Evolutionary conservation across 2,797 vertebrate species (phyloP).

Genomic region (Botia kubotai): DNA sequence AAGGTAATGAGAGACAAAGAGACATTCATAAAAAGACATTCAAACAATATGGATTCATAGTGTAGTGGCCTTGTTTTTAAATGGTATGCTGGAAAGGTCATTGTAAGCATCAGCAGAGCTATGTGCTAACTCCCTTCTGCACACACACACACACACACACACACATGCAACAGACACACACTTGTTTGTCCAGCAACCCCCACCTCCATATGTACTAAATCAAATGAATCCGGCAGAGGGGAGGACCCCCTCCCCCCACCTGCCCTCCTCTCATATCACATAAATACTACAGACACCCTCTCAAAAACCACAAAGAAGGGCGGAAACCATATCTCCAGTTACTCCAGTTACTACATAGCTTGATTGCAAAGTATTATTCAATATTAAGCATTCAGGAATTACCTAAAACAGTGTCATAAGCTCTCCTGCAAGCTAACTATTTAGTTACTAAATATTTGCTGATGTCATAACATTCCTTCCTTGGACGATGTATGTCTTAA

Average conservation of each 20-base stretch:
- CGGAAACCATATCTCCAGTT: neutral
- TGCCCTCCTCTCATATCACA: slow-evolving; percentile 34
- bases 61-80: slow-evolving; percentile 60
- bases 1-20: slow-evolving; percentile 17
- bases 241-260: slow-evolving; percentile 33
- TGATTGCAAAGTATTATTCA: neutral
- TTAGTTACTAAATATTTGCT: too few species aligned
- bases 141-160: slow-evolving; percentile 30
- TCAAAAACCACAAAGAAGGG: slow-evolving; percentile 30
- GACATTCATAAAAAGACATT: slow-evolving; percentile 35
- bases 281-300: slow-evolving; percentile 27
- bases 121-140: slow-evolving; percentile 30
- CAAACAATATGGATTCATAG: slow-evolving; percentile 45
- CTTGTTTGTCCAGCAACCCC: slow-evolving; percentile 47
- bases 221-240: slow-evolving; percentile 57
- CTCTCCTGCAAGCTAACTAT: too few species aligned
- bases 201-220: slow-evolving; percentile 48
- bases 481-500: too few species aligned
- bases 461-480: too few species aligned
- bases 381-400: neutral
- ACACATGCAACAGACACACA: slow-evolving; percentile 44
- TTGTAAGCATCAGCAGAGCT: slow-evolving; percentile 46
- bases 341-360: neutral
- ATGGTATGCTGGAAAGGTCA: slow-evolving; percentile 68
- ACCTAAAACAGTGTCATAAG: neutral